phyloP scores from a whole-genome alignment of 2,797 vertebrate genomes.

The Spinibarbus caldwelli region DNA sequence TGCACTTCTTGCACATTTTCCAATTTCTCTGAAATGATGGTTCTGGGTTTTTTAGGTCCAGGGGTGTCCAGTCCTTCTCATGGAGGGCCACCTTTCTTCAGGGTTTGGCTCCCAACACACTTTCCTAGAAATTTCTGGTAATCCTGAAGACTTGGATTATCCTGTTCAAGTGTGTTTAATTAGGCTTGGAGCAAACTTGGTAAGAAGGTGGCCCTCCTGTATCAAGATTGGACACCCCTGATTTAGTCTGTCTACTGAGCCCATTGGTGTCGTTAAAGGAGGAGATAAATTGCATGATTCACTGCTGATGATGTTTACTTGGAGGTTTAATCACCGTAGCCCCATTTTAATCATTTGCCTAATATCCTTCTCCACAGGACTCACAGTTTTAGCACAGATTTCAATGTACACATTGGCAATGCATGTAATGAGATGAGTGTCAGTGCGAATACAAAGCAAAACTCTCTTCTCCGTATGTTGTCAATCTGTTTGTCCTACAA shows the following conservation, averaged over 20 bases:
- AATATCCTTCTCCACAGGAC: background rate
- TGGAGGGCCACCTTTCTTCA: background rate
- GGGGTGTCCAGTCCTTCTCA: background rate
- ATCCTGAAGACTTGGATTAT: background rate
- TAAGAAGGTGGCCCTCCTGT: background rate
- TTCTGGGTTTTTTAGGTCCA: background rate
- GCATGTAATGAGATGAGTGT: background rate
- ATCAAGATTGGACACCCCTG: background rate
- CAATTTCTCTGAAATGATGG: background rate
- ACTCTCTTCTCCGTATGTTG: background rate
- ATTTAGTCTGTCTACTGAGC: background rate
- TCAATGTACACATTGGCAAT: constrained; percentile 38
- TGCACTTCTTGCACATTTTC: background rate
- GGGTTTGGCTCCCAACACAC: background rate
- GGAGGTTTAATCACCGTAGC: background rate
- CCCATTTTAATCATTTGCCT: background rate
- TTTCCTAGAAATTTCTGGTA: background rate
- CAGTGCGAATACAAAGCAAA: background rate
- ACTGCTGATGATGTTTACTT: background rate
- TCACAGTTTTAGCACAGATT: constrained; percentile 56
- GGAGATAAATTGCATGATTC: background rate
- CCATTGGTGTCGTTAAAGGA: background rate
- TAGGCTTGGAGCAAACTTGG: background rate
- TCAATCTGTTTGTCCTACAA: constrained; percentile 34
- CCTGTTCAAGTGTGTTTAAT: background rate